A percentile compares a stretch with the other conserved stretches of the same genome.
phyloP scores from a whole-genome alignment of 2,113 vertebrate species.

The Xenotilapia longispinis region DNA sequence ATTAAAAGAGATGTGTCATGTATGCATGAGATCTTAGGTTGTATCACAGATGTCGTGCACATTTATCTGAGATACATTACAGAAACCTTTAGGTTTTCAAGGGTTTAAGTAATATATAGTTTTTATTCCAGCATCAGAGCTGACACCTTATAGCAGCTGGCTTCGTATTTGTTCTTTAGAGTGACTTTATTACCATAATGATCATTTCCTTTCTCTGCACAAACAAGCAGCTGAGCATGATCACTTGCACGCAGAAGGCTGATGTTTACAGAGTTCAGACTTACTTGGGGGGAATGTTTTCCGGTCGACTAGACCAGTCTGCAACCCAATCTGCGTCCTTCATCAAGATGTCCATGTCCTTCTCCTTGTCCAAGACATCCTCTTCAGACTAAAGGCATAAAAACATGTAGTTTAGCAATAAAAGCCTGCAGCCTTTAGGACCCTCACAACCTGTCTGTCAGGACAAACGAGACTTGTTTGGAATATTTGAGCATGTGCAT shows the following conservation, averaged over 20 bases:
- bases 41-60: background rate
- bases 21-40: background rate
- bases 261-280: slow-evolving; percentile 20
- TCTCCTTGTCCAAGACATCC: slow-evolving; percentile 84
- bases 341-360: slow-evolving; percentile 85
- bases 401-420: background rate
- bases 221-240: background rate
- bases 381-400: slow-evolving; percentile 82
- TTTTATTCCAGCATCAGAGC: background rate
- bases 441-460: background rate
- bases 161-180: background rate
- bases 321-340: slow-evolving; percentile 94
- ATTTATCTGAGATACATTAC: background rate
- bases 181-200: background rate
- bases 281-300: slow-evolving; percentile 98
- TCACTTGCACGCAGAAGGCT: background rate
- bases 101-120: background rate
- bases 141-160: background rate
- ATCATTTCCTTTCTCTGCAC: background rate
- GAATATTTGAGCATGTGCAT: background rate
- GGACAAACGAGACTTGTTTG: background rate
- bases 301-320: slow-evolving; percentile 97
- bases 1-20: background rate
- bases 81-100: background rate
- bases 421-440: background rate